Percentiles rank a stretch among this genome's conserved stretches.
Evolutionary conservation across 2,113 vertebrate species (phyloP).

Genomic region (Sapajus apella): DNA sequence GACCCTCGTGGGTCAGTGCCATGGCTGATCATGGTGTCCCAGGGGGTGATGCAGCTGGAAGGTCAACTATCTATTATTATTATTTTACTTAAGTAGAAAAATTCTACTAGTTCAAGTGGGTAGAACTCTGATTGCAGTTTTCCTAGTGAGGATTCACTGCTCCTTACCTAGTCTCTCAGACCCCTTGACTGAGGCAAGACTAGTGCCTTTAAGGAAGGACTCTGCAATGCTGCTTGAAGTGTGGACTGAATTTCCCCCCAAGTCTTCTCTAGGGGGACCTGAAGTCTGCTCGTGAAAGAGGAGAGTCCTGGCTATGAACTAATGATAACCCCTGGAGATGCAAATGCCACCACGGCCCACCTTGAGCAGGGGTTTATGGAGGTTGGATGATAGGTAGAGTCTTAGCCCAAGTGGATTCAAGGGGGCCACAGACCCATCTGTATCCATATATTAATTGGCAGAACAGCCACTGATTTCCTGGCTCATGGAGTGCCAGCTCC

Average conservation of each 20-base stretch:
- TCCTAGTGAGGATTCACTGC: background rate
- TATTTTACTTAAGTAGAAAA: background rate
- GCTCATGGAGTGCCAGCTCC: background rate
- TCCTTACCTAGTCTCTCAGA: background rate
- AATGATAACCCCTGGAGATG: background rate
- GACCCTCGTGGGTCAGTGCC: too few relatives aligned
- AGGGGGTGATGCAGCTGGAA: background rate
- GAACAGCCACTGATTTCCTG: background rate
- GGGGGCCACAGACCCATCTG: background rate
- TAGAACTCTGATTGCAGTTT: background rate
- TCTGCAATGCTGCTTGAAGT: too few relatives aligned
- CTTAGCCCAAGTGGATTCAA: background rate
- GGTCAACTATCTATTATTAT: background rate
- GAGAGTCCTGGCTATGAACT: background rate
- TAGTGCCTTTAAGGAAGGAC: background rate
- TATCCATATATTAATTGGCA: background rate
- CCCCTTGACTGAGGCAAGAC: background rate
- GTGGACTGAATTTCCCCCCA: background rate
- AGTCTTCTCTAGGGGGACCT: background rate
- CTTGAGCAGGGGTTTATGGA: background rate
- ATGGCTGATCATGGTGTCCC: background rate
- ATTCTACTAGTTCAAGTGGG: background rate
- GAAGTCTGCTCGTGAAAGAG: background rate
- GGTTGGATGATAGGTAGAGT: too few relatives aligned
- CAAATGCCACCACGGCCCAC: background rate